Evolutionary conservation across 2,888 invertebrate species (phyloP), one percentile per base, ranked within the genome.

Genomic region (Ctena decussata): DNA sequence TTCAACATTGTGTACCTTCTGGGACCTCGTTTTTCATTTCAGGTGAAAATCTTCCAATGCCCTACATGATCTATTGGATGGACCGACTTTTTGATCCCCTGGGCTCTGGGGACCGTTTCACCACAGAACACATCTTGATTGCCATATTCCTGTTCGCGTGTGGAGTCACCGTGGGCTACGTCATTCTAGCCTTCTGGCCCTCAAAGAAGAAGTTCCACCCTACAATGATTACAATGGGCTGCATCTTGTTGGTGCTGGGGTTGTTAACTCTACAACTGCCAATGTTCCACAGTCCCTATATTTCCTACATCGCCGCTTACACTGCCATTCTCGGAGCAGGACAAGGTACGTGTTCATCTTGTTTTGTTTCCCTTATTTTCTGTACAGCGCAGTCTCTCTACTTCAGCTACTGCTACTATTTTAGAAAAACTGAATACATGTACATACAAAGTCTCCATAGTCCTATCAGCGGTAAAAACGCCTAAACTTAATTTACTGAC

Each of bases 141-240:
- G 80, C 78, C 8, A 21, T 88, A 12, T 88, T 88, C 72, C 49
- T 75, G 18, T 39, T 80, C 1, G 85, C 88, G 11, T 73, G 85
- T 53, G 88, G 88, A 6, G 80, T 77, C 8, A 60, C 79, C 5
- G 46, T 79, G 30, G 88, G 88, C 0, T 88, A 85, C 79, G 27
- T 88, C 24, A 57, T 85, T n/a, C 80, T 85, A 21, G 85, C 81
- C 2, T 88, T 88, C 84, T 88, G 88, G 88, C 88, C 88, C 18
- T n/a, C 30, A 3, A 81, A 70, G 57, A 88, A 88, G 84, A 88
- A 84, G 73, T 46, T 88, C 24, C 85, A 88, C 46, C 79, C 82
- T 24, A 70, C 84, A 27, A 39, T 85, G 27, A 21, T 88, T 15
- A 83, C 83, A 80, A 76, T 88, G 81, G 88, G 88, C 0, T 3